Percentiles rank a stretch among this genome's conserved stretches.
Evolutionary conservation across 2,113 vertebrate species (phyloP).

Genomic region (Trogon surrucura): DNA sequence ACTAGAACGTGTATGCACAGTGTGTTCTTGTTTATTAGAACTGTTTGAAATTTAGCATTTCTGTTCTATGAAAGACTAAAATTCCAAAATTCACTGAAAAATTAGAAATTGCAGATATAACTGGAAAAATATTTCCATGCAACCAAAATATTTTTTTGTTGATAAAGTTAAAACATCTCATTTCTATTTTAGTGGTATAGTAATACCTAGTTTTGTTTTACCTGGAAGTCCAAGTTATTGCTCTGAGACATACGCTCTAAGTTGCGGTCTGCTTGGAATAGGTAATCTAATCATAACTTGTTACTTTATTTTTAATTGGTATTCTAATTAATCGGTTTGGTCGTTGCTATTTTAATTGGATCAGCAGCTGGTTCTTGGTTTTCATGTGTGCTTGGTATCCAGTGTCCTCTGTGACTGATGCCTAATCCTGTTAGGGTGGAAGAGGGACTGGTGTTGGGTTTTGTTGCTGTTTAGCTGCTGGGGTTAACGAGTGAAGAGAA

Average conservation of each 20-base stretch:
- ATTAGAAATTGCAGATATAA: neutral
- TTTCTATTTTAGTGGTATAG: neutral
- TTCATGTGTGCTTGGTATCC: neutral
- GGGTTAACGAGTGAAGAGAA: neutral
- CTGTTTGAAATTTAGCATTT: neutral
- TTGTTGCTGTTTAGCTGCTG: neutral
- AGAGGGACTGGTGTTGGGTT: neutral
- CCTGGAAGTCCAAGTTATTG: neutral
- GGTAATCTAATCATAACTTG: neutral
- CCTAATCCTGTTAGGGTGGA: neutral
- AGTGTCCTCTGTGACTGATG: neutral
- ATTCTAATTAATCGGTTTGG: neutral
- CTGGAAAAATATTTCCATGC: neutral
- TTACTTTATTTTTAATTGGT: neutral
- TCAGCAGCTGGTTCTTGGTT: neutral
- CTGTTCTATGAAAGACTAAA: neutral
- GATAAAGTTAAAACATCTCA: neutral
- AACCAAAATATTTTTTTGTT: neutral
- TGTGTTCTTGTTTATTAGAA: neutral
- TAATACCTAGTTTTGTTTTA: neutral
- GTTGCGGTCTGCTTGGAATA: neutral
- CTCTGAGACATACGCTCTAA: rapidly evolving
- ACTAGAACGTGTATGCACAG: neutral
- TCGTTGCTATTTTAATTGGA: neutral
- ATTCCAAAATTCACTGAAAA: neutral